These are phyloP conservation scores for Plusia festucae DNA, from an alignment of 2,888 invertebrate species.

Conservation along the genomic window DNA sequence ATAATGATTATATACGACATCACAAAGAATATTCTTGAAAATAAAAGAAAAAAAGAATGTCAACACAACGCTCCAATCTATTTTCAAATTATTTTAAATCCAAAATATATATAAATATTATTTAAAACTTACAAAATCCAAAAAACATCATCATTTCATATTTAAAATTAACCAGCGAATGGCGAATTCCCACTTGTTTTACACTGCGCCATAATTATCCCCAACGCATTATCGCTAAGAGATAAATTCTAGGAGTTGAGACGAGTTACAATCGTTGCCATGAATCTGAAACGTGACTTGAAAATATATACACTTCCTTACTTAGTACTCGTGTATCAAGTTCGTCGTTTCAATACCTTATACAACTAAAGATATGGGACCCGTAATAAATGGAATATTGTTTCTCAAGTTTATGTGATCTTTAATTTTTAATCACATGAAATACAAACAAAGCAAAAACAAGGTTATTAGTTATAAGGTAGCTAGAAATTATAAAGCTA, in stretches of 20 bases:
- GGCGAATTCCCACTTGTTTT: neutral
- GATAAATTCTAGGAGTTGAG: slow-evolving; percentile 45
- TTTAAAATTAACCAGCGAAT: slow-evolving; percentile 1
- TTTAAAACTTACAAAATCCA: neutral
- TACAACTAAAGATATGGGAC: slow-evolving; percentile 33
- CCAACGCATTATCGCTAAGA: slow-evolving; percentile 44
- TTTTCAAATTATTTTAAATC: neutral
- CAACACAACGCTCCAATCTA: too few species aligned
- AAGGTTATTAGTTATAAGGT: too few species aligned
- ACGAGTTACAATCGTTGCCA: slow-evolving; percentile 31
- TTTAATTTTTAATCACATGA: slow-evolving; percentile 3
- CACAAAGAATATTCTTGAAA: too few species aligned
- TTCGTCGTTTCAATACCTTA: slow-evolving; percentile 32
- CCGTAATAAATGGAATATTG: slow-evolving; percentile 32
- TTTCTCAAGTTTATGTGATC: slow-evolving; percentile 18
- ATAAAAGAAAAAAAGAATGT: too few species aligned
- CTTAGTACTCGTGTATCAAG: slow-evolving; percentile 25
- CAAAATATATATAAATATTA: too few species aligned
- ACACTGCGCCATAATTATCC: slow-evolving; percentile 24
- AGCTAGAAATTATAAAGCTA: too few species aligned
- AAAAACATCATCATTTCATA: neutral
- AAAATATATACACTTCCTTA: slow-evolving; percentile 19
- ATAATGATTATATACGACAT: too few species aligned
- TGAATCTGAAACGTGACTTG: slow-evolving; percentile 58
- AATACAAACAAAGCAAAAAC: neutral